Evolutionary conservation across 2,888 invertebrate genomes (phyloP), one percentile per base, ranked within the genome.

Genomic region (Drosophila ochracea): DNA sequence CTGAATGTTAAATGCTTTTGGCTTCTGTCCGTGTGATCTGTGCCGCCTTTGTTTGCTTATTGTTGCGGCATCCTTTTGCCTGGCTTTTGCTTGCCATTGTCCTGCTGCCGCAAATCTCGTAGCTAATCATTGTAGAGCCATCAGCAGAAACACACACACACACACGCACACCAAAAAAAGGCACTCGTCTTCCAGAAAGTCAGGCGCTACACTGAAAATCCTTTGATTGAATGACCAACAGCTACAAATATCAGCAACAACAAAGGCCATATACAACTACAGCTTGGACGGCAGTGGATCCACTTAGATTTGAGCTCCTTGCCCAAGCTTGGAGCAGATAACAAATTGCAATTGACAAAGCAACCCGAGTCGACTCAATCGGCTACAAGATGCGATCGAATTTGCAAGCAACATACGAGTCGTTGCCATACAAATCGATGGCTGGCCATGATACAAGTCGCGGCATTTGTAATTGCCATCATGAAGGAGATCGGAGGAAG

Each of bases 301-400:
- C 57, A 63, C 31, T 39, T 41, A 41, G 54, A 54, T 77, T 77
- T 58, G 75, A 71, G 65, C 41, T 35, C 30, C 28, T 7, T 43
- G 47, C 37, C 53, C 39, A 73, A 73, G 76, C 68, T 69, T 72
- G 80, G 49, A 70, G 63, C 75, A 67, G 78, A 90, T 91, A 91
- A 92, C 91, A 92, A 91, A 92, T 92, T 91, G 90, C 91, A 92
- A 91, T 91, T 92, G 92, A 92, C 92, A 91, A 91, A 91, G 86
- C 82, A 88, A 84, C 68, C 76, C 73, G 75, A 82, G 82, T 79
- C 71, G 71, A 78, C 70, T 78, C 72, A 76, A 80, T 68, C 74
- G 62, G 78, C n/a, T 41, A 92, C 91, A 87, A 90, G 91, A 92
- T 92, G 89, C 91, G 84, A 91, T 92, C 87, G 87, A 91, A 91